Conservation (phyloP, 2,113 vertebrate species). For the Naja naja region DNA sequence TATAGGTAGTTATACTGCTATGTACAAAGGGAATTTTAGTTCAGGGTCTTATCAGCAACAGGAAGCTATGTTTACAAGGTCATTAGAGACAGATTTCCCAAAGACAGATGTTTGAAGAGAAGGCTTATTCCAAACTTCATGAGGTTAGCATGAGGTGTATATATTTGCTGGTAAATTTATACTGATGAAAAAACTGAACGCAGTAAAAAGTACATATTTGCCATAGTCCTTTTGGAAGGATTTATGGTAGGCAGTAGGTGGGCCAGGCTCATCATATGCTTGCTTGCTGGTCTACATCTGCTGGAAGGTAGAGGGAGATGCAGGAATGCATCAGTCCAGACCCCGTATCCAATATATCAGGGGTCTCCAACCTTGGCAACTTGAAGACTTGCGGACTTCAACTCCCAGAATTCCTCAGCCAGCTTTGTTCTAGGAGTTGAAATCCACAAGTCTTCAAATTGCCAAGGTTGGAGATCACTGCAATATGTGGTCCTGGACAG, state of each 20-base stretch:
- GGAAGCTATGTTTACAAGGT: conserved; percentile 58
- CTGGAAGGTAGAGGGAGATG: conserved; percentile 78
- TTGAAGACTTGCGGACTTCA: too few relatives aligned
- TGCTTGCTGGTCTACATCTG: conserved; percentile 81
- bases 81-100: conserved; percentile 62
- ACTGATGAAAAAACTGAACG: conserved; percentile 49
- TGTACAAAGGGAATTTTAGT: conserved; percentile 43
- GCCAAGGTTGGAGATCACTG: too few relatives aligned
- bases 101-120: conserved; percentile 65
- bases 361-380: too few relatives aligned
- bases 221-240: conserved; percentile 77
- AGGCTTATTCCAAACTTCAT: conserved; percentile 77
- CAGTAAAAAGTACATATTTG: conserved; percentile 52
- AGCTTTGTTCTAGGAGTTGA: too few relatives aligned
- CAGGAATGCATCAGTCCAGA: conserved; percentile 80
- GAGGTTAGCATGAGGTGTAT: conserved; percentile 74
- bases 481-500: not conserved
- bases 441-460: too few relatives aligned
- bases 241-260: conserved; percentile 81
- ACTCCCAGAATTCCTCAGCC: too few relatives aligned
- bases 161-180: conserved; percentile 65
- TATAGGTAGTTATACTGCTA: conserved; percentile 64
- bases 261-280: conserved; percentile 75
- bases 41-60: conserved; percentile 61
- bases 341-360: conserved; percentile 12